Evolutionary conservation across 2,113 vertebrate genomes (phyloP).

Genomic region (Craseonycteris thonglongyai): DNA sequence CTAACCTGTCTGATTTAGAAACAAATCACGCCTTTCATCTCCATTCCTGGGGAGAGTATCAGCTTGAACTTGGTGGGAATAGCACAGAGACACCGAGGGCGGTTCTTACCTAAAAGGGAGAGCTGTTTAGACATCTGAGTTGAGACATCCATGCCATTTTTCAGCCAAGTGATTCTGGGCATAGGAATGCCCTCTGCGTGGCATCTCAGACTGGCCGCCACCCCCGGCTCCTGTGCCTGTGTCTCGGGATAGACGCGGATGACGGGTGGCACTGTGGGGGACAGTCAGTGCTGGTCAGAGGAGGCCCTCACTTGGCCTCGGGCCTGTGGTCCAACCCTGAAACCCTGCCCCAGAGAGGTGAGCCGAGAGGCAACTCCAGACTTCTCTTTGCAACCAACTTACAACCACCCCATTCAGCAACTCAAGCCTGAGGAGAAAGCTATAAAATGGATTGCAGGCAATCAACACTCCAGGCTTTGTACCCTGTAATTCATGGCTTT

Average conservation of each 20-base stretch:
- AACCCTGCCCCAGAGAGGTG: neutral
- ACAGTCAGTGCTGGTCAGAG: neutral
- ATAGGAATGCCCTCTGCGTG: constrained; percentile 94
- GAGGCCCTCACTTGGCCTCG: neutral
- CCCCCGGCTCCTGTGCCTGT: constrained; percentile 94
- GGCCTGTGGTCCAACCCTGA: neutral
- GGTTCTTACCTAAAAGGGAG: constrained; percentile 86
- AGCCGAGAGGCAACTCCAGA: fast-evolving
- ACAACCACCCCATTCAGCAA: neutral
- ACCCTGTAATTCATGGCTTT: neutral
- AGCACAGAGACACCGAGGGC: neutral
- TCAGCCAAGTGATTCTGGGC: constrained; percentile 93
- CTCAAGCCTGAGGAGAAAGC: neutral
- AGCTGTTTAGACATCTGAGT: constrained; percentile 91
- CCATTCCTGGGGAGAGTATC: neutral
- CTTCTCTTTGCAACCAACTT: neutral
- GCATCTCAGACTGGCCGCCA: constrained; percentile 91
- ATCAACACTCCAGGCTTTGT: neutral
- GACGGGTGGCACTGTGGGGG: constrained; percentile 91
- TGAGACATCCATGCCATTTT: constrained; percentile 91
- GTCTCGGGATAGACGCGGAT: constrained; percentile 96
- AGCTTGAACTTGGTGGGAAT: neutral
- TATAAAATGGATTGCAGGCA: neutral
- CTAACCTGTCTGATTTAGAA: neutral
- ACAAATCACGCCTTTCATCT: neutral